phyloP scores from a whole-genome alignment of 2,888 invertebrate genomes.

The Ophion ellenae region DNA sequence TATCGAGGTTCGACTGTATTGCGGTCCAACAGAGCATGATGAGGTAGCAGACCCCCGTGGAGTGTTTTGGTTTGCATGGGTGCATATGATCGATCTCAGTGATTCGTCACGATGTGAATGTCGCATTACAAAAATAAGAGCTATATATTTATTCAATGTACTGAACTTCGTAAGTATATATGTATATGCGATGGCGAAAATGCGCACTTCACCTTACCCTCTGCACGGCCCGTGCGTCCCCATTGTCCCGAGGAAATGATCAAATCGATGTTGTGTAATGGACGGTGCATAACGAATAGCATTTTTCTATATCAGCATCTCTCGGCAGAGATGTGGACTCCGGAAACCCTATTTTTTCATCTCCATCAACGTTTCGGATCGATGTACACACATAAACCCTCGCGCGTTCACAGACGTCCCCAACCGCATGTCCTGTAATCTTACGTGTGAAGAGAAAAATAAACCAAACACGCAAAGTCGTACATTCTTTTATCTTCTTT shows the following conservation, averaged over 20 bases:
- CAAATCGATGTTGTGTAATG: constrained; percentile 49
- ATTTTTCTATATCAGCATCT: constrained; percentile 35
- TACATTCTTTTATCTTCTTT: constrained; percentile 10
- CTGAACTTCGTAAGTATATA: constrained; percentile 11
- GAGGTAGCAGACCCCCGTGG: not conserved
- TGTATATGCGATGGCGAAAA: constrained; percentile 21
- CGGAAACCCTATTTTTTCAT: constrained; percentile 34
- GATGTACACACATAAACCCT: constrained; percentile 28
- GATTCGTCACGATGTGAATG: constrained; percentile 36
- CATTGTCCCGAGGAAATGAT: constrained; percentile 45
- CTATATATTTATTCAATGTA: constrained; percentile 7
- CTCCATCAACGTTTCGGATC: constrained; percentile 9
- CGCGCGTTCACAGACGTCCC: not conserved
- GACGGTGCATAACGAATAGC: constrained; percentile 43
- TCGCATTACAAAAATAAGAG: constrained; percentile 8
- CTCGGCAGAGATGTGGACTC: constrained; percentile 12
- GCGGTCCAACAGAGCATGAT: not conserved
- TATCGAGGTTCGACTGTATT: not conserved
- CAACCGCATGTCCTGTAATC: not conserved
- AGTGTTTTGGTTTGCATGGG: constrained; percentile 39
- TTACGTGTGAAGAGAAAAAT: not conserved
- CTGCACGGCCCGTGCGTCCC: not conserved
- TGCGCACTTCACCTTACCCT: not conserved
- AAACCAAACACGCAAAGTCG: not conserved
- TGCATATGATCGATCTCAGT: constrained; percentile 25